Conservation (phyloP, 2,113 vertebrate genomes). For the Etheostoma cragini region DNA sequence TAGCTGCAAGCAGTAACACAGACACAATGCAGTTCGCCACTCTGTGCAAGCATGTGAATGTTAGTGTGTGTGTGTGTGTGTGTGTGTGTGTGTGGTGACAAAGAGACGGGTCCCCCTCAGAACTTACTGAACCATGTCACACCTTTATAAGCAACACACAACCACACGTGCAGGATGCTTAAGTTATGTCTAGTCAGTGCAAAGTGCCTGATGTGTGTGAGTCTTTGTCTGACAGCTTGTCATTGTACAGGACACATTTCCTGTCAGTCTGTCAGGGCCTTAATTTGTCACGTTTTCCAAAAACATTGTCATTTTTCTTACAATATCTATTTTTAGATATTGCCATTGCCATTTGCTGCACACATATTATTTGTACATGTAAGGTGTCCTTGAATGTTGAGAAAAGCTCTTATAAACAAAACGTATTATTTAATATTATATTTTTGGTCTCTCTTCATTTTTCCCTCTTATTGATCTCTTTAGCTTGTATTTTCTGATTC, state of each 20-base stretch:
- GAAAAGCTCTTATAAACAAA: too few species aligned
- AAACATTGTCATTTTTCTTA: background rate
- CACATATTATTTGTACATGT: background rate
- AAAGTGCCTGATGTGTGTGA: background rate
- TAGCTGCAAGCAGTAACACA: slow-evolving; percentile 22
- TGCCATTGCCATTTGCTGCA: background rate
- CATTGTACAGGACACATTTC: slow-evolving; percentile 29
- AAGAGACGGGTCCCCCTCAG: slow-evolving; percentile 27
- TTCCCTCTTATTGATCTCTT: background rate
- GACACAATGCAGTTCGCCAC: background rate
- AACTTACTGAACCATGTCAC: background rate
- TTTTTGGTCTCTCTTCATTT: background rate
- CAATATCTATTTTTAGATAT: background rate
- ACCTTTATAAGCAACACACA: slow-evolving; percentile 19
- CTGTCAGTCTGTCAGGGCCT: background rate
- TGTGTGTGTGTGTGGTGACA: slow-evolving; percentile 30
- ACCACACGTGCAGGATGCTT: slow-evolving; percentile 18
- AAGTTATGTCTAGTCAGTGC: slow-evolving; percentile 26
- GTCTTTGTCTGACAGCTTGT: background rate
- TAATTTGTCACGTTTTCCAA: slow-evolving; percentile 28
- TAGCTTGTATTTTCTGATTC: background rate
- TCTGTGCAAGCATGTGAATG: slow-evolving; percentile 25
- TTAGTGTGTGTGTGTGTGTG: slow-evolving; percentile 19
- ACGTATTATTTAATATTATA: too few species aligned
- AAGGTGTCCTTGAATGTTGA: too few species aligned